Evolutionary conservation across 1,140 invertebrate species (phyloP), one percentile per base, ranked within the genome.

Genomic region (Octopus bimaculoides): DNA sequence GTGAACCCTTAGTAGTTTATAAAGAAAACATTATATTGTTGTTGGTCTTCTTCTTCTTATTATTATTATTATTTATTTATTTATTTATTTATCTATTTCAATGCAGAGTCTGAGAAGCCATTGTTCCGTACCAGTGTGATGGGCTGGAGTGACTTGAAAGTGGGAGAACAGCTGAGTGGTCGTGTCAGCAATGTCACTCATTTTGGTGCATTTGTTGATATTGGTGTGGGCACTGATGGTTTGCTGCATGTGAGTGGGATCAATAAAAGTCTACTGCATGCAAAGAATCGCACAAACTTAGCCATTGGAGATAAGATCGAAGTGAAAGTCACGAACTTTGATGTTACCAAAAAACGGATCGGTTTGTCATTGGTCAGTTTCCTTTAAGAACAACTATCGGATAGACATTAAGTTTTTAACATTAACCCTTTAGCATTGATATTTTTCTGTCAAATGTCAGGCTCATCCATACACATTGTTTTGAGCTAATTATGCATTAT

Each of bases 121-220:
- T 84, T 95, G 8, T 96, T 96, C 85, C 92, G 92, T 75, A 92
- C 92, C 82, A 92, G 92, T 73, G 82, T 94, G 9, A 92, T 89
- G 1, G 89, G 89, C 53, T 89, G 95, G 10, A 88, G 92, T 5
- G 93, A 94, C 82, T 86, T 96, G 0, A 88, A 85, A 75, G 73
- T 85, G 9, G 93, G 92, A 0, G 89, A 90, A 55, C 84, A 88
- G 66, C 84, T 95, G 81, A 92, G 91, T 84, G 92, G 92, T 17
- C 83, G 87, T 75, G 86, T 90, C 10, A 86, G 79, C 3, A 98
- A 98, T 89, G 93, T 96, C 0, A 96, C 95, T 0, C 93, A 95
- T 82, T 98, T 98, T 89, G 96, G 96, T 17, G 93, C 94, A 69
- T 98, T 98, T 89, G 94, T 97, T 5, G 96, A 98, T 88, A 93